Evolutionary conservation across 92 coral and sea anemone genomes (phyloP), one percentile per base, ranked within the genome.

Genomic region (Nematostella vectensis): DNA sequence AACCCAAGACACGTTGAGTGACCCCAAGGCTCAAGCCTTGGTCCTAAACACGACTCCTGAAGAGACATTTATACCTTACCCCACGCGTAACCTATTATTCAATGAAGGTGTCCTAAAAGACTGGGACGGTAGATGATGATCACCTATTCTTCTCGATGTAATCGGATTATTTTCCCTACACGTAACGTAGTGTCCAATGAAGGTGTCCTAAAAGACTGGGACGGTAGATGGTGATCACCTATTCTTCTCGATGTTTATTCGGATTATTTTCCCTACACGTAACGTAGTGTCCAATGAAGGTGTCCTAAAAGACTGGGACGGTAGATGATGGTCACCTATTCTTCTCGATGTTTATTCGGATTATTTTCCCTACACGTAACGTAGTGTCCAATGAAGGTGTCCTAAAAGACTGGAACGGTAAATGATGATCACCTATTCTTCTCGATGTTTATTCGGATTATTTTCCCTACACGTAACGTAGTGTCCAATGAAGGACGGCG

Each of bases 331-430:
- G 13, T 27, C 70, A 31, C n/a, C n/a, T n/a, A n/a, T n/a, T n/a
- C n/a, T n/a, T n/a, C n/a, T n/a, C n/a, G n/a, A 18, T n/a, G n/a
- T n/a, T n/a, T n/a, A n/a, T n/a, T n/a, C n/a, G n/a, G n/a, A n/a
- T n/a, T n/a, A n/a, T n/a, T 1, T 87, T 81, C 28, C 98, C 98
- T 1, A 91, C 96, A n/a, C 76, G 79, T 18, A 91, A 91, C 66
- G 65, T 91, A 25, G 61, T 76, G 64, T 91, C 87, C 59, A 36
- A 62, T 47, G 61, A 66, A 30, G 96, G 98, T 22, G 54, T 51
- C 36, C 80, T 91, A 15, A 50, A 45, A 31, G 76, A 56, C 38
- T 85, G 95, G 95, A 84, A 85, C 55, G 84, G 95, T 22, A 85
- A 88, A 70, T 85, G 95, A 85, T 66, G 55, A 9, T 27, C 70